A percentile compares a stretch with the other conserved stretches of the same genome.
Conservation (phyloP, 2,888 invertebrate genomes). For the Ophioninae sp. region DNA sequence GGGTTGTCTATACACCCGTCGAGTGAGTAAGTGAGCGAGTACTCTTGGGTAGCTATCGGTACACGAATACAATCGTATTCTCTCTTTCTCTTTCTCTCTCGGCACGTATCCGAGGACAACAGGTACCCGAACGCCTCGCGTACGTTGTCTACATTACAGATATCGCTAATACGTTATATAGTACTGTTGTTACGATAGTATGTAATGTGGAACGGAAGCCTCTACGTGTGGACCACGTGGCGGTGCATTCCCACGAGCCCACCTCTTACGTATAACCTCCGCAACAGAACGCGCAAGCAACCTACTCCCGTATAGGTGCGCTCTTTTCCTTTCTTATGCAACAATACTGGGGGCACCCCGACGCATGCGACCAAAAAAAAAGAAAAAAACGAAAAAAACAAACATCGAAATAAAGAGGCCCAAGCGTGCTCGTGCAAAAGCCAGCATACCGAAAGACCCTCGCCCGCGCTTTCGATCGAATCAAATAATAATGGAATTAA, state of each 20-base stretch:
- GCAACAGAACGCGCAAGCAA: not conserved
- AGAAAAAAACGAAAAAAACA: too few relatives aligned
- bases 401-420: too few relatives aligned
- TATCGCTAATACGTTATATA: conserved; percentile 37
- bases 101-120: conserved; percentile 37
- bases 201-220: conserved; percentile 42
- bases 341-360: conserved; percentile 16
- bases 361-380: conserved; percentile 10
- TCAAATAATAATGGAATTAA: conserved; percentile 63
- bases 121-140: conserved; percentile 49
- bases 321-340: conserved; percentile 45
- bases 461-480: conserved; percentile 47
- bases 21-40: conserved; percentile 2
- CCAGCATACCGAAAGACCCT: conserved; percentile 1
- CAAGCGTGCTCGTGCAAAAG: conserved; percentile 12
- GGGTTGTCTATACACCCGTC: conserved; percentile 13
- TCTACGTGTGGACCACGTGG: conserved; percentile 48
- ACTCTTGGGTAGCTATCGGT: conserved; percentile 43
- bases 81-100: conserved; percentile 23
- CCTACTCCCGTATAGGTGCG: not conserved
- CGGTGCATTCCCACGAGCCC: conserved; percentile 50
- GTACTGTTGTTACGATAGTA: conserved; percentile 36
- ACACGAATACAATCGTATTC: conserved; percentile 42
- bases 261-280: conserved; percentile 20
- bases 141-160: conserved; percentile 43